A percentile compares a stretch with the other conserved stretches of the same genome.
These are phyloP conservation scores for Illadopsis cleaveri DNA, from an alignment of 2,113 vertebrate genomes.

Conservation along the genomic window DNA sequence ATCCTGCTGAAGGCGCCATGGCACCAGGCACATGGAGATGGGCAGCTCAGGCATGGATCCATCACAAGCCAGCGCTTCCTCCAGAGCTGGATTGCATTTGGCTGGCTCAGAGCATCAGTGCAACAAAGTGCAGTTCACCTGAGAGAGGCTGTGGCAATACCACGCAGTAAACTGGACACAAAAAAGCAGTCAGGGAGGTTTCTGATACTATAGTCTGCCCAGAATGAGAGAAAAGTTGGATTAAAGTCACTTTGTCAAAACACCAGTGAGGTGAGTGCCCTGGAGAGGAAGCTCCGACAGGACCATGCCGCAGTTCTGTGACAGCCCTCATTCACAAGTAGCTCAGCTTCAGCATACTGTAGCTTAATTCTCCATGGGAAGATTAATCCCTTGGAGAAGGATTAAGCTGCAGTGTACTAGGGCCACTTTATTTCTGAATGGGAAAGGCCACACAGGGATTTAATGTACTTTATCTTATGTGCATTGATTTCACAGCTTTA, in stretches of 20 bases:
- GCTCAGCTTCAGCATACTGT: not conserved
- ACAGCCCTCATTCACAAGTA: not conserved
- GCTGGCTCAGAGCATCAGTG: not conserved
- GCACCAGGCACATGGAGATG: fast-evolving
- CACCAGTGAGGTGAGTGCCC: not conserved
- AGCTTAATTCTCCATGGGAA: not conserved
- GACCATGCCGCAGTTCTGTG: not conserved
- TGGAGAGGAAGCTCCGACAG: not conserved
- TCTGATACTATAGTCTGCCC: not conserved
- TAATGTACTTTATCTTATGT: constrained; percentile 48
- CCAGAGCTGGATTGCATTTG: not conserved
- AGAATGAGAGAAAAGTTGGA: not conserved
- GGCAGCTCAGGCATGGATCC: not conserved
- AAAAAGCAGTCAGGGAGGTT: not conserved
- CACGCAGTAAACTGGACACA: fast-evolving
- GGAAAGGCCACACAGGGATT: constrained; percentile 47
- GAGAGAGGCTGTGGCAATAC: not conserved
- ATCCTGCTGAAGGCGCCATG: not conserved
- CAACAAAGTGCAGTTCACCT: not conserved
- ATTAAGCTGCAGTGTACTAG: constrained; percentile 40
- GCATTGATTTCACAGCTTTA: constrained; percentile 59
- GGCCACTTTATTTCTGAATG: constrained; percentile 55
- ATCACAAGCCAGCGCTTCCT: fast-evolving
- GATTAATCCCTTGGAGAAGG: constrained; percentile 53
- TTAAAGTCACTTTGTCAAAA: not conserved